Conservation (phyloP, 2,888 invertebrate genomes). For the Apomyelois bistriatella region DNA sequence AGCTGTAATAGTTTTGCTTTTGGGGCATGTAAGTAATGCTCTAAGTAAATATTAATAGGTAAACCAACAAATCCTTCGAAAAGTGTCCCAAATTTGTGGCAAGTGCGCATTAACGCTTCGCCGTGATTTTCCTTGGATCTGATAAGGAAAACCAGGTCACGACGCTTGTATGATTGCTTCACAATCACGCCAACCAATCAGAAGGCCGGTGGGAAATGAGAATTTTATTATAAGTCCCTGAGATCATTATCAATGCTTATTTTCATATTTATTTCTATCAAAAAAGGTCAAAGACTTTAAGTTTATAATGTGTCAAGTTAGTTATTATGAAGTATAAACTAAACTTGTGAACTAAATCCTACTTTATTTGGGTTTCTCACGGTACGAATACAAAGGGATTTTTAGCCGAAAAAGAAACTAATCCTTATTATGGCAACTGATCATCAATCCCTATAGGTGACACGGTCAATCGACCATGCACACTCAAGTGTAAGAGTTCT, state of each 20-base stretch:
- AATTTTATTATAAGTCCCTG: constrained; percentile 11
- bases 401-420: no score
- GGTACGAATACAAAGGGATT: no score
- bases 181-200: constrained; percentile 7
- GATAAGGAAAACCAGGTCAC: constrained; percentile 8
- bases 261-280: constrained; percentile 4
- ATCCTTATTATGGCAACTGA: no score
- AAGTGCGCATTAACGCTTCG: constrained; percentile 8
- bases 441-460: no score
- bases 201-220: constrained; percentile 10
- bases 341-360: neutral
- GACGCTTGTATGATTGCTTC: constrained; percentile 9
- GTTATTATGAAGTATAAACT: neutral
- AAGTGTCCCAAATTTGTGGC: constrained; percentile 1
- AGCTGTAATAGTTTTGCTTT: no score
- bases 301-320: neutral
- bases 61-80: neutral
- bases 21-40: no score
- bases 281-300: neutral
- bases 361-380: no score
- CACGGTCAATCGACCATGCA: no score
- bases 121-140: neutral
- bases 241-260: constrained; percentile 5
- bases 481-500: no score
- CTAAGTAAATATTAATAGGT: neutral